phyloP scores from a whole-genome alignment of 2,113 vertebrate genomes.

The Parus major region DNA sequence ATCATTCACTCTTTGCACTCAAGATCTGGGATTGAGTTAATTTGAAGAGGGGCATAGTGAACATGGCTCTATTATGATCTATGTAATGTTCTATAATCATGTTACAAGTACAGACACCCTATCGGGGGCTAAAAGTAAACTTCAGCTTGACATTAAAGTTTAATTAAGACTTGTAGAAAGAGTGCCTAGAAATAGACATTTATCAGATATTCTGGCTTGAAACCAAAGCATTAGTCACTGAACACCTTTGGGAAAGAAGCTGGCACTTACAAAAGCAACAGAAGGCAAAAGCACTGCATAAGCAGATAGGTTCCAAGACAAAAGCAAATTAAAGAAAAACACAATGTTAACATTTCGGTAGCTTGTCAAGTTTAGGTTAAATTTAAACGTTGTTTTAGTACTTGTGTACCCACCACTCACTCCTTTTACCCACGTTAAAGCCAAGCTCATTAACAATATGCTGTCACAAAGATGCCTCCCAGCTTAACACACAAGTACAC shows the following conservation, averaged over 20 bases:
- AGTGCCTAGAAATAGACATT: slow-evolving; percentile 78
- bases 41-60: background rate
- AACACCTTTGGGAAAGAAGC: slow-evolving; percentile 81
- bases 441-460: slow-evolving; percentile 56
- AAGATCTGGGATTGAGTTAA: background rate
- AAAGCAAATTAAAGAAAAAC: slow-evolving; percentile 69
- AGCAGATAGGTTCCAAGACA: slow-evolving; percentile 74
- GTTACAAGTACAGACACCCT: slow-evolving; percentile 19
- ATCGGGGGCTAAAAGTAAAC: slow-evolving; percentile 70
- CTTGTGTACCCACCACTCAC: background rate
- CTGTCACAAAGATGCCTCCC: slow-evolving; percentile 24
- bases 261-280: slow-evolving; percentile 80
- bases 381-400: slow-evolving; percentile 35
- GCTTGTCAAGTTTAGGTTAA: slow-evolving; percentile 27
- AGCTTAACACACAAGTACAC: slow-evolving; percentile 52
- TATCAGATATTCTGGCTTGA: slow-evolving; percentile 82
- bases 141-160: slow-evolving; percentile 80
- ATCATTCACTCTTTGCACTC: background rate
- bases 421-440: background rate
- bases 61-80: background rate
- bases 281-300: slow-evolving; percentile 77
- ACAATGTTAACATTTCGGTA: slow-evolving; percentile 54
- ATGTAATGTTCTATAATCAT: background rate
- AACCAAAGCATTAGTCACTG: slow-evolving; percentile 84
- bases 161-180: slow-evolving; percentile 81